Conservation (phyloP, 2,888 invertebrate genomes). For the Drosophila kuntzei region DNA sequence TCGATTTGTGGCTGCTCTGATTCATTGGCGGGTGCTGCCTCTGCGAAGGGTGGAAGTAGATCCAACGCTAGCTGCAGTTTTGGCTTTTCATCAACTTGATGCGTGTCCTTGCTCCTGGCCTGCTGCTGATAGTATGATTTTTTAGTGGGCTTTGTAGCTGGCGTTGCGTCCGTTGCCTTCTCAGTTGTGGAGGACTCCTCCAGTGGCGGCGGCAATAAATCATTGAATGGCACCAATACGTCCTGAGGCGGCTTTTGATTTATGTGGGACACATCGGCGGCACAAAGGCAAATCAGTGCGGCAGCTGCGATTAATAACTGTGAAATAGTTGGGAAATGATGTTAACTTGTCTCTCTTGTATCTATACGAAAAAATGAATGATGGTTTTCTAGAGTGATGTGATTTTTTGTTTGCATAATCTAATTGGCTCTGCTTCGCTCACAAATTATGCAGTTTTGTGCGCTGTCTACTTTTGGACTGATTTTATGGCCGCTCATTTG, state of each 20-base stretch:
- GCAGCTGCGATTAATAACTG: slow-evolving; percentile 79
- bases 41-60: slow-evolving; percentile 66
- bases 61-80: slow-evolving; percentile 55
- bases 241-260: slow-evolving; percentile 62
- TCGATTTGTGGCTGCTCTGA: slow-evolving; percentile 21
- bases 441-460: slow-evolving; percentile 51
- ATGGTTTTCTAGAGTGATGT: slow-evolving; percentile 38
- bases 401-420: slow-evolving; percentile 37
- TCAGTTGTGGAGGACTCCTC: slow-evolving; percentile 46
- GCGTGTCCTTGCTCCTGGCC: slow-evolving; percentile 46
- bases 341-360: slow-evolving; percentile 22
- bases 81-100: slow-evolving; percentile 43
- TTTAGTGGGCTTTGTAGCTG: slow-evolving; percentile 65
- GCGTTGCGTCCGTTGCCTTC: slow-evolving; percentile 10
- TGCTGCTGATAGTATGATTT: slow-evolving; percentile 63
- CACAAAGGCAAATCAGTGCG: slow-evolving; percentile 63
- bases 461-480: slow-evolving; percentile 31
- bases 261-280: slow-evolving; percentile 72
- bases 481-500: slow-evolving; percentile 61
- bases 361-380: slow-evolving; percentile 32
- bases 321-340: slow-evolving; percentile 57
- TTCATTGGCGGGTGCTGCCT: slow-evolving; percentile 25
- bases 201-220: slow-evolving; percentile 80
- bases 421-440: slow-evolving; percentile 45
- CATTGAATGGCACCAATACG: slow-evolving; percentile 79